Percentiles rank a stretch among this genome's conserved stretches.
Conservation (phyloP, 2,113 vertebrate species). For the Leptocoma aspasia region DNA sequence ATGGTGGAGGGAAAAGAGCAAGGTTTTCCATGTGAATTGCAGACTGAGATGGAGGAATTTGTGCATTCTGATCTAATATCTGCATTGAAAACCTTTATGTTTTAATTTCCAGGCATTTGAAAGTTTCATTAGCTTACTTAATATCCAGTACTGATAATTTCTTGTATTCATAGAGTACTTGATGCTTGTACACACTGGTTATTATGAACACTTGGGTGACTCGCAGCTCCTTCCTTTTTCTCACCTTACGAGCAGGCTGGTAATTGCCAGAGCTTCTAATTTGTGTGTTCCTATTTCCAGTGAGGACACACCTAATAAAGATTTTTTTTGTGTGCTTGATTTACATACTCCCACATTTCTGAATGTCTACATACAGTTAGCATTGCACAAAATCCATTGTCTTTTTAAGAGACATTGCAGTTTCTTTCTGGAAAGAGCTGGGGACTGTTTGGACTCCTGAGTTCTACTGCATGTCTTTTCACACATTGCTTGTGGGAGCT, state of each 20-base stretch:
- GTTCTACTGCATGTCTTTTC: background rate
- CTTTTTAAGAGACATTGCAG: accelerated
- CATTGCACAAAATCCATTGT: background rate
- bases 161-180: background rate
- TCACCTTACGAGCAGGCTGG: background rate
- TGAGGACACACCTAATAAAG: background rate
- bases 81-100: background rate
- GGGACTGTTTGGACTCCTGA: background rate
- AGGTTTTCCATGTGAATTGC: background rate
- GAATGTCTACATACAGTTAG: background rate
- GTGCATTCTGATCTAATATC: background rate
- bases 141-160: background rate
- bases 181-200: background rate
- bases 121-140: background rate
- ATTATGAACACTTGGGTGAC: background rate
- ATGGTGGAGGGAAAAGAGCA: background rate
- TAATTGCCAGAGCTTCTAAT: background rate
- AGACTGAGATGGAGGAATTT: background rate
- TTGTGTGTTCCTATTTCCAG: background rate
- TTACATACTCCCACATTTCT: background rate
- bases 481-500: background rate
- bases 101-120: background rate
- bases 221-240: background rate
- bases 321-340: background rate
- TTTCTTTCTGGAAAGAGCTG: background rate